Base-by-base conservation (phyloP, 2,888 invertebrate genomes). In the Hirtodrosophila duncani region DNA sequence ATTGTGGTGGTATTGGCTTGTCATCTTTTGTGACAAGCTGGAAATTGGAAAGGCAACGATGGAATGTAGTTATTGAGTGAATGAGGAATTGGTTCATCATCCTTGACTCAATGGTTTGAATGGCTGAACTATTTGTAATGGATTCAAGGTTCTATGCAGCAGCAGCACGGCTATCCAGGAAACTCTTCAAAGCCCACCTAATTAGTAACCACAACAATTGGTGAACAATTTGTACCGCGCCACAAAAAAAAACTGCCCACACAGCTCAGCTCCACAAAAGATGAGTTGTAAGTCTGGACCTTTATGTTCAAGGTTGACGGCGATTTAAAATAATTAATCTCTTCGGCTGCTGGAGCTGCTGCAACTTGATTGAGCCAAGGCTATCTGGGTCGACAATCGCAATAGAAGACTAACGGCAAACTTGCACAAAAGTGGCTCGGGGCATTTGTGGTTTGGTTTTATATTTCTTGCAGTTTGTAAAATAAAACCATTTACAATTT, bases 281-380 rank as follows among this genome's bases (percentile, higher is more conserved):
- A n/a, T n/a, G n/a, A n/a, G n/a, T n/a, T 11, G 18, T 30, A 14
- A 26, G 56, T 30, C 29, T 46, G 36, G 41, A 9, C 33, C 27
- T 9, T 26, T 39, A 18, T 31, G 26, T 26, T 44, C 81, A 72
- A 72, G 72, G 72, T 62, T 61, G 21, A 18, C 36, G 41, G 27
- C 31, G 65, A 64, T 67, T 70, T 61, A 52, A 68, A 68, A 81
- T 62, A 72, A 77, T 68, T 72, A 72, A 68, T 72, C 65, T 78
- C 37, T 38, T 27, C 49, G 20, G 13, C n/a, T 18, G 29, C 20
- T 38, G 48, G 51, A 37, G 49, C 30, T 49, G 39, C 30, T 63
- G 64, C 78, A 69, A 68, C 74, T 69, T 53, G 68, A 49, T 59
- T 59, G 55, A 53, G 33, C 31, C 45, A 58, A 56, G 55, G 48